Evolutionary conservation across 2,888 invertebrate genomes (phyloP).

Genomic region (Villa cingulata): DNA sequence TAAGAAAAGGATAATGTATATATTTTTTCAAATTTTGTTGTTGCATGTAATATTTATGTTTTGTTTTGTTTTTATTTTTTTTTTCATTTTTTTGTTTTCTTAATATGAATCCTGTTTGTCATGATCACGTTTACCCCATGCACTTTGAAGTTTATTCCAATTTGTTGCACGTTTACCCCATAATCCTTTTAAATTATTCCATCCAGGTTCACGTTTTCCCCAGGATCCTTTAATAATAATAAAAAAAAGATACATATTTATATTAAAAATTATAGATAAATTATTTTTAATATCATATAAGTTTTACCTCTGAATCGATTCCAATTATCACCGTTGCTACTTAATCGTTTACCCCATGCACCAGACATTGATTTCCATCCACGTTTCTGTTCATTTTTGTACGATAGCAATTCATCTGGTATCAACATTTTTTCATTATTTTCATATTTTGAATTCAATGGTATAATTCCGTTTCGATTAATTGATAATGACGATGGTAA

Average conservation of each 20-base stretch:
- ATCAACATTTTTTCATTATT: neutral
- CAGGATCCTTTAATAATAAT: constrained; percentile 42
- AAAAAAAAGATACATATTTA: constrained; percentile 10
- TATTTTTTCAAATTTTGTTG: too few relatives aligned
- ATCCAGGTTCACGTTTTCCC: constrained; percentile 65
- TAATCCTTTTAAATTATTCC: constrained; percentile 66
- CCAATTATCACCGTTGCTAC: constrained; percentile 36
- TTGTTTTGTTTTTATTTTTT: too few relatives aligned
- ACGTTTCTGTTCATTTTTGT: constrained; percentile 41
- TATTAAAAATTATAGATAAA: neutral
- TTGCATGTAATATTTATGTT: too few relatives aligned
- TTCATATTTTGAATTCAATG: neutral
- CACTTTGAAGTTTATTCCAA: constrained; percentile 33
- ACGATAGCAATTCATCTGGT: neutral
- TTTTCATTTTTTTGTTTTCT: too few relatives aligned
- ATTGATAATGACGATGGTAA: too few relatives aligned
- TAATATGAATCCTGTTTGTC: too few relatives aligned
- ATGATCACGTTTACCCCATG: constrained; percentile 33
- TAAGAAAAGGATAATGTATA: too few relatives aligned
- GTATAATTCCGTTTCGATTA: too few relatives aligned
- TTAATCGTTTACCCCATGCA: constrained; percentile 62
- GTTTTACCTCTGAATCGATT: constrained; percentile 41
- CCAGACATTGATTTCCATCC: constrained; percentile 56
- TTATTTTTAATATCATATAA: neutral
- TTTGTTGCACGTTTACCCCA: constrained; percentile 54